Conservation (phyloP, 2,113 vertebrate genomes). For the Menura novaehollandiae region DNA sequence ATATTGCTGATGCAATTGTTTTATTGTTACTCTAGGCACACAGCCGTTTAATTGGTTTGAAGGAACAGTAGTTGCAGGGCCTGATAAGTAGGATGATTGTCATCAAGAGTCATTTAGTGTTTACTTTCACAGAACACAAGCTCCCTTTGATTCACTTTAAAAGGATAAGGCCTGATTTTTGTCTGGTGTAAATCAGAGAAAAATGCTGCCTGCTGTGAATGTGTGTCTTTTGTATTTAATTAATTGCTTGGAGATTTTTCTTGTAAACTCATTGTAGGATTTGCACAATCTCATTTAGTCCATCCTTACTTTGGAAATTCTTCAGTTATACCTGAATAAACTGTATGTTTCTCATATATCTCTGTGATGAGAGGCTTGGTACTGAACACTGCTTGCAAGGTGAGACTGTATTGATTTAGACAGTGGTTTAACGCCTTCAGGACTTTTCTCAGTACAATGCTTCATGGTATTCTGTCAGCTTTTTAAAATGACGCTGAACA, state of each 20-base stretch:
- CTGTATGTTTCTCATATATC: not conserved
- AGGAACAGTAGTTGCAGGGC: not conserved
- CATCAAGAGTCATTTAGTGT: not conserved
- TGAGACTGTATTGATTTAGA: not conserved
- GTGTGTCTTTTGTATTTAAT: not conserved
- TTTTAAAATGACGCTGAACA: not conserved
- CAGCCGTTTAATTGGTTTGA: not conserved
- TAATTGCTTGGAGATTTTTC: conserved; percentile 17
- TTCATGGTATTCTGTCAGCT: not conserved
- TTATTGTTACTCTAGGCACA: not conserved
- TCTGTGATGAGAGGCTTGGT: not conserved
- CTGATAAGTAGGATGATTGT: conserved; percentile 1
- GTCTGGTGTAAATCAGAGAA: not conserved
- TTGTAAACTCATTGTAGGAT: conserved; percentile 5
- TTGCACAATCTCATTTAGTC: conserved; percentile 7
- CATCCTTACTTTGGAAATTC: not conserved
- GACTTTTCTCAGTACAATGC: not conserved
- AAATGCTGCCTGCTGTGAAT: not conserved
- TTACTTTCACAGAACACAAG: not conserved
- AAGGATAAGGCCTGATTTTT: not conserved
- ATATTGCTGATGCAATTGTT: not conserved
- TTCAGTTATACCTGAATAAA: not conserved
- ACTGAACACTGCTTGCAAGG: not conserved
- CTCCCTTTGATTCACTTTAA: not conserved
- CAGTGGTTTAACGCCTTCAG: not conserved